Evolutionary conservation across 2,113 vertebrate species (phyloP).

Genomic region (Geothlypis trichas): DNA sequence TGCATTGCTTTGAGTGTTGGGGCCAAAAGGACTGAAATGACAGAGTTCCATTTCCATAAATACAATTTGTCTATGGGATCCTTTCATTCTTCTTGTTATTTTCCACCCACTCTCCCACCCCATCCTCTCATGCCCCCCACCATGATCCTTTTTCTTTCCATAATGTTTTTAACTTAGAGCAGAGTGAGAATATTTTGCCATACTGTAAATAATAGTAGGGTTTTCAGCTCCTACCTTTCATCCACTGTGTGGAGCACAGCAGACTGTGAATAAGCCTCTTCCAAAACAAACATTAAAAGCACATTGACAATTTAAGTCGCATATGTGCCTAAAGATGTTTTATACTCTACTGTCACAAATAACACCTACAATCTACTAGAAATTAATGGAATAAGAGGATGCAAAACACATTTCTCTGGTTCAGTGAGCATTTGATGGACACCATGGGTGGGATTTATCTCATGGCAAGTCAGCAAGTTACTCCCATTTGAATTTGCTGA

Average conservation of each 20-base stretch:
- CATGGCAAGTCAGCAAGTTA: not conserved
- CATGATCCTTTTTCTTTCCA: not conserved
- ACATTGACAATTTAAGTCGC: not conserved
- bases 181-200: not conserved
- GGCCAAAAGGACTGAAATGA: not conserved
- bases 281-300: not conserved
- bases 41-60: not conserved
- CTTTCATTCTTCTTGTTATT: not conserved
- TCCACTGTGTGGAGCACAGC: not conserved
- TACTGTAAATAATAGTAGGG: not conserved
- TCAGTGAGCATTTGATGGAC: not conserved
- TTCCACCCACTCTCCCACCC: not conserved
- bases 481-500: conserved; percentile 9
- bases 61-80: not conserved
- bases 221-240: not conserved
- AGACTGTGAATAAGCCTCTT: not conserved
- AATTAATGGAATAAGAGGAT: not conserved
- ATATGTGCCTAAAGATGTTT: not conserved
- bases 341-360: not conserved
- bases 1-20: not conserved
- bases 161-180: not conserved
- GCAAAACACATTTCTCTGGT: not conserved
- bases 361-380: not conserved
- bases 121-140: fast-evolving
- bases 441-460: not conserved